Evolutionary conservation across 2,888 invertebrate genomes (phyloP).

Genomic region (Tinea trinotella): DNA sequence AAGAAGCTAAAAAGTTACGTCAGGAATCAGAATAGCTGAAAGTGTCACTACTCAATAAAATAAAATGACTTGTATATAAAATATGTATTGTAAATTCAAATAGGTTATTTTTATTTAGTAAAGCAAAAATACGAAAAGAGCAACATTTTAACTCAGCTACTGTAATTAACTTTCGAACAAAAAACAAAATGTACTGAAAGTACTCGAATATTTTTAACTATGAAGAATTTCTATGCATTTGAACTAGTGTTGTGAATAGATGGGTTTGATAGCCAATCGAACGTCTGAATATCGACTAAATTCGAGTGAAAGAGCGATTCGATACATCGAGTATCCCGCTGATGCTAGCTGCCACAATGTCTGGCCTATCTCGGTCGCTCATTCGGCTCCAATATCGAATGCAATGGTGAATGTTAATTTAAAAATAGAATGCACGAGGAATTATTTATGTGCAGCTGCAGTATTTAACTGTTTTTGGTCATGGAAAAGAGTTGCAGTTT

Average conservation of each 20-base stretch:
- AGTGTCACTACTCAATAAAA: too few relatives aligned
- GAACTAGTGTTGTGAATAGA: slow-evolving; percentile 5
- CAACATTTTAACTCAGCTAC: too few relatives aligned
- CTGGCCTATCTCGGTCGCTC: slow-evolving; percentile 7
- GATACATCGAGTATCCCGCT: slow-evolving; percentile 6
- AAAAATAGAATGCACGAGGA: slow-evolving; percentile 2
- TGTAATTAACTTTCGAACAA: too few relatives aligned
- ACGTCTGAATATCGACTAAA: slow-evolving; percentile 9
- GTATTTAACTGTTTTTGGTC: background rate
- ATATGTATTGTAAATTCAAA: too few relatives aligned
- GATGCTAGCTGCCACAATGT: slow-evolving; percentile 10
- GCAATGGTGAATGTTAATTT: slow-evolving; percentile 13
- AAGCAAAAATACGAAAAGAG: too few relatives aligned
- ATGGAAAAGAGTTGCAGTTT: too few relatives aligned
- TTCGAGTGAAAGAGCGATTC: background rate
- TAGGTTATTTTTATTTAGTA: too few relatives aligned
- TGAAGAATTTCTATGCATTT: background rate
- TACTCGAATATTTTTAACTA: background rate
- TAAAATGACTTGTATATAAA: too few relatives aligned
- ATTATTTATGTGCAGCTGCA: slow-evolving; percentile 2
- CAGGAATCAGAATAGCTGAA: too few relatives aligned
- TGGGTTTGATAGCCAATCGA: background rate
- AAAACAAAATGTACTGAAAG: too few relatives aligned
- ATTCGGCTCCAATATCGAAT: background rate
- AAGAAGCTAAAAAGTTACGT: too few relatives aligned